Evolutionary conservation across 2,113 vertebrate genomes (phyloP), one percentile per base, ranked within the genome.

Genomic region (Butorides virescens): DNA sequence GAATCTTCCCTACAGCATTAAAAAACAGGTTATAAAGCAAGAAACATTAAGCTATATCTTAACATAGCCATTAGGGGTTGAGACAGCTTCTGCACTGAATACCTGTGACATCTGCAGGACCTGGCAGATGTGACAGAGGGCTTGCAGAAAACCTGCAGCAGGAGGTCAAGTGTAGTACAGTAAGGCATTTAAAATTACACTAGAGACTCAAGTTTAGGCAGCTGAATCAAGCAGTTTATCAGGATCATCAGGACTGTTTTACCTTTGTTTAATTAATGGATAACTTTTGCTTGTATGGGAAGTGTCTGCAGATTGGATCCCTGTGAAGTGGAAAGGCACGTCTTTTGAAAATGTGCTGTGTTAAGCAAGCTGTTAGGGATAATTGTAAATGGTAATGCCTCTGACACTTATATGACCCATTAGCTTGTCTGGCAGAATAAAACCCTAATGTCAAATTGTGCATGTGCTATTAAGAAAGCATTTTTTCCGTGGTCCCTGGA

Each of bases 321-420:
- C 81, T 10, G 16, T 71, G 79, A 94, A 82, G 67, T 49, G 7
- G 49, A 88, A 78, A 93, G 56, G 4, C 50, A 75, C 5, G 2
- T 81, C 73, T 91, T 79, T 58, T 65, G 70, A 55, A 96, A 96
- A 84, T 73, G 71, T 80, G 66, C 82, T 86, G 59, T 62, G 63
- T 92, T 92, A 93, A 82, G 89, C 90, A 94, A 95, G 83, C 94
- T 92, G 58, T 68, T 86, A 70, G 32, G 49, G 52, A 46, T 95
- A 90, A 97, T 95, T 96, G 79, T 89, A 56, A 75, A 73, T 91
- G 71, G 30, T 76, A 95, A 95, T 85, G 36, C 47, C 58, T 82
- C 90, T 96, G 95, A 85, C 70, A 82, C 76, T 81, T 88, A 66
- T 61, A 92, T 89, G 86, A 96, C 81, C 94, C 94, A 97, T 96